Base-by-base conservation (phyloP, 2,797 vertebrate species). In the Sarcoramphus papa region DNA sequence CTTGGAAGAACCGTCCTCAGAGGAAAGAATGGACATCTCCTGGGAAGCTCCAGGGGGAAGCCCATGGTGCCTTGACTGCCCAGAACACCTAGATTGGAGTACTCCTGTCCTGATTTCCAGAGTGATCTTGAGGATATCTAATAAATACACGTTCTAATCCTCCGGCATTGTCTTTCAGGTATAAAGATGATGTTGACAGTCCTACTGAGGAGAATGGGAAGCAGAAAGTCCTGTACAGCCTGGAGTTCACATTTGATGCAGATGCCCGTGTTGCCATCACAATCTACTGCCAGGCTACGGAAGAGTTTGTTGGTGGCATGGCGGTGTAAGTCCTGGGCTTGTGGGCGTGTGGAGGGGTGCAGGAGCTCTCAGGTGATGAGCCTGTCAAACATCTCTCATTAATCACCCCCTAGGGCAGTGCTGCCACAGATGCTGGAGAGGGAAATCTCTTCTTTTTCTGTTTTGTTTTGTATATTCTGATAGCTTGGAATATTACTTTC, bases 241-340 rank as follows among this genome's bases (percentile, higher is more conserved):
- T 99, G 95, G 99, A 99, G 97, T 99, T 99, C 97, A 99, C 99
- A 30, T 99, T 99, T 27, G 99, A 99, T 19, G 99, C 99, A 0
- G 99, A 99, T 13, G 99, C 99, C 30, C 99, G 99, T 1, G 99
- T 99, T 73, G 99, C 99, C 92, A 99, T 99, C 97, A 99, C 99
- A 12, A 98, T 99, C 95, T 99, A 99, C 96, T 99, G 99, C 97
- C 99, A 99, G 97, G 99, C 99, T 0, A 99, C 98, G 19, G 99
- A 99, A 95, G 99, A 99, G 97, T 99, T 99, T 94, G 98, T 99
- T 70, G 99, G 99, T 9, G 99, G 99, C 88, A 99, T 98, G 98
- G 99, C 99, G 3, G 97, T 99, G 99, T 99, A 98, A 99, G 99
- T 98, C 31, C 33, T 30, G 68, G 77, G 73, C 43, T 31, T 25